phyloP scores from a whole-genome alignment of 2,888 invertebrate species.

The Creontiades dilutus region DNA sequence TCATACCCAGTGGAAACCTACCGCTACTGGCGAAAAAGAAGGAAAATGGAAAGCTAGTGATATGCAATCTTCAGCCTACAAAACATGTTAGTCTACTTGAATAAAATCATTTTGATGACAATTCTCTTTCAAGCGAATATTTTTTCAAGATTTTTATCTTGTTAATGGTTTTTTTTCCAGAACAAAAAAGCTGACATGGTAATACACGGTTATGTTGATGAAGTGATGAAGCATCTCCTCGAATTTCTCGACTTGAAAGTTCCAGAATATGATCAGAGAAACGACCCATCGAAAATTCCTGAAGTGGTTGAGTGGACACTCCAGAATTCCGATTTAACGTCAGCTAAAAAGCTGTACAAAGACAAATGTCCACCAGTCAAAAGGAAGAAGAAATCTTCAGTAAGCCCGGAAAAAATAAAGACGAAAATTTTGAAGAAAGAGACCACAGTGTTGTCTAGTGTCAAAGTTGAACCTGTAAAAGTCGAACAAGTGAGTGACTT shows the following conservation, averaged over 20 bases:
- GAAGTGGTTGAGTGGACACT: constrained; percentile 88
- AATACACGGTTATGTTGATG: constrained; percentile 94
- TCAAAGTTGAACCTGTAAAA: too few relatives aligned
- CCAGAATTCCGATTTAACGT: constrained; percentile 81
- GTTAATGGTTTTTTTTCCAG: constrained; percentile 80
- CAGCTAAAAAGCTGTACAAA: constrained; percentile 83
- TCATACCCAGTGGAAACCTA: constrained; percentile 96
- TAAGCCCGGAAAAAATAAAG: neutral
- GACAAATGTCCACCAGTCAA: constrained; percentile 72
- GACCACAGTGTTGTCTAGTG: neutral
- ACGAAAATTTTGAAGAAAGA: constrained; percentile 4
- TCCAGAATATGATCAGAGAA: constrained; percentile 83
- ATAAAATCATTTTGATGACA: neutral
- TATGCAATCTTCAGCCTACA: constrained; percentile 98
- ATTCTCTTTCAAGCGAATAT: neutral
- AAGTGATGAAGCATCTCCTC: constrained; percentile 87
- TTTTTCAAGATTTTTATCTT: neutral
- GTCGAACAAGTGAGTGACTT: too few relatives aligned
- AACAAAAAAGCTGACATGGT: constrained; percentile 94
- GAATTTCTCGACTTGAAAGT: constrained; percentile 86
- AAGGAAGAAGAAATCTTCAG: constrained; percentile 67
- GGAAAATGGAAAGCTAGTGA: constrained; percentile 87
- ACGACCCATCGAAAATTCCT: constrained; percentile 84
- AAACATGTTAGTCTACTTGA: constrained; percentile 87
- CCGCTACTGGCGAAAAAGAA: constrained; percentile 91